Base-by-base conservation (phyloP, 2,888 invertebrate genomes). In the Catonia carolina region DNA sequence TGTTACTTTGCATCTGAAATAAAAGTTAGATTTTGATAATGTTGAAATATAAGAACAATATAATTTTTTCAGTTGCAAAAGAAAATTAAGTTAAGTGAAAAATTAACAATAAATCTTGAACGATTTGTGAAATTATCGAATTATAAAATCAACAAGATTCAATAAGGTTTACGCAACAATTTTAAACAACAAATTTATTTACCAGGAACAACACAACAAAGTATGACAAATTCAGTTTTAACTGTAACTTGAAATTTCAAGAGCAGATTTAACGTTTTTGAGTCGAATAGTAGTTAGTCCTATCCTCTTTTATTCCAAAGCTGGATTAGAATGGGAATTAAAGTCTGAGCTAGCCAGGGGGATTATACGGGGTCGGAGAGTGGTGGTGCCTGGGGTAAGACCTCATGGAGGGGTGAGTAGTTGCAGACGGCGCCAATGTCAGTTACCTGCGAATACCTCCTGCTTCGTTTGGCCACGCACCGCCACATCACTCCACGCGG, bases 221-320 rank as follows among this genome's bases (percentile, higher is more conserved):
- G n/a, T n/a, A n/a, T n/a, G n/a, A n/a, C n/a, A n/a, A n/a, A 8
- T 27, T 27, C 27, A 27, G 27, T 27, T 27, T 4, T 6, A 27
- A 6, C 27, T 8, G 27, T 27, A 27, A 27, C 27, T 27, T 6
- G 8, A 8, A 27, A 27, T 8, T 10, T 48, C 23, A 20, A 6
- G 31, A 17, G 36, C 15, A 36, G 35, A n/a, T 14, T 14, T 18
- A 36, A 56, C 50, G 54, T 54, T 53, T 48, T 49, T 52, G 27
- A 27, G 39, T 22, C 37, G 41, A 33, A 12, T 58, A 55, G 58
- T 55, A 55, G 22, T 23, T 15, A 12, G 33, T 20, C 20, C 33
- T 50, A 50, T 50, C 50, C 55, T 52, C 55, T 55, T 58, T 58
- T 58, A 58, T 58, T 58, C 58, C 55, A 58, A 58, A 58, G 58